These are phyloP conservation scores for Atethmia centrago DNA, from an alignment of 2,888 invertebrate genomes.

Conservation along the genomic window DNA sequence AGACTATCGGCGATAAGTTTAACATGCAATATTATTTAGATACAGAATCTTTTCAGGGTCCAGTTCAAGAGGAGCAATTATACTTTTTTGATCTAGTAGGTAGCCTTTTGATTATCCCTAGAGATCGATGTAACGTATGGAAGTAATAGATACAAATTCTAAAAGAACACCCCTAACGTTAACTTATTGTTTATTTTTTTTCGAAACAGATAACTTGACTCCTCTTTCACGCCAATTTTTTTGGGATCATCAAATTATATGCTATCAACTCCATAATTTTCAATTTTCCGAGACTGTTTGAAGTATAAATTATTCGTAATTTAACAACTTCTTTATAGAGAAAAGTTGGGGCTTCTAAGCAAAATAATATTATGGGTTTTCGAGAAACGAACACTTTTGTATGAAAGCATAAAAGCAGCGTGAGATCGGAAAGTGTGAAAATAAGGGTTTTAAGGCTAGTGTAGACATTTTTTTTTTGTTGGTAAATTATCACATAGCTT, in stretches of 20 bases:
- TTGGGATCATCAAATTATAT: conserved; percentile 52
- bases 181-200: conserved; percentile 51
- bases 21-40: not conserved
- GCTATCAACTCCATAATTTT: conserved; percentile 62
- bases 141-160: conserved; percentile 15
- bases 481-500: no score
- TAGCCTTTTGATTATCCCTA: not conserved
- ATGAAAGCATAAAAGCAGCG: conserved; percentile 32
- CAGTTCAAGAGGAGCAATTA: not conserved
- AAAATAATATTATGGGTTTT: conserved; percentile 54
- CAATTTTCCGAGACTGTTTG: conserved; percentile 60
- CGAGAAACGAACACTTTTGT: conserved; percentile 48
- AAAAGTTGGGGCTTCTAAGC: conserved; percentile 44
- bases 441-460: conserved; percentile 34
- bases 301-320: conserved; percentile 64
- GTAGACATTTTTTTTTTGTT: no score
- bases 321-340: conserved; percentile 56
- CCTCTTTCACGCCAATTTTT: conserved; percentile 45
- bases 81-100: not conserved
- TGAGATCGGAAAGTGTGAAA: conserved; percentile 38
- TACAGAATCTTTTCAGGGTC: not conserved
- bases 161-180: conserved; percentile 31
- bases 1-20: not conserved
- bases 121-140: not conserved
- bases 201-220: conserved; percentile 30